phyloP scores from a whole-genome alignment of 2,888 invertebrate genomes.

The Heliconius cydno region DNA sequence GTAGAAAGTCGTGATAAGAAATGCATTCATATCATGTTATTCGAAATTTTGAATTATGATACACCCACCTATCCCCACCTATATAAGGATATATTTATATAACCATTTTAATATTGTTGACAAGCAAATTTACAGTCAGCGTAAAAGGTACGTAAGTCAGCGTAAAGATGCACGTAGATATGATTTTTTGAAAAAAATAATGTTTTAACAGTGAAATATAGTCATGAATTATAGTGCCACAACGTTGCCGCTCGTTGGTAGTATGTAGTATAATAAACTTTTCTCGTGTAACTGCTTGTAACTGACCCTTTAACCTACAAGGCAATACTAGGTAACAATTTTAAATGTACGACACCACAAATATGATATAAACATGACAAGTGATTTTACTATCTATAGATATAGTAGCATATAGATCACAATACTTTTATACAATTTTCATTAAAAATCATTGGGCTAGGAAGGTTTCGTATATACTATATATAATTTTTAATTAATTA shows the following conservation, averaged over 20 bases:
- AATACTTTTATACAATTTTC: conserved; percentile 11
- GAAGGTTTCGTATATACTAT: conserved; percentile 6
- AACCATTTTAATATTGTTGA: too few species aligned
- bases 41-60: too few species aligned
- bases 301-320: conserved; percentile 39
- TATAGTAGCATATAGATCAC: conserved; percentile 25
- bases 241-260: background rate
- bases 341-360: conserved; percentile 41
- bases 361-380: conserved; percentile 44
- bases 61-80: too few species aligned
- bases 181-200: too few species aligned
- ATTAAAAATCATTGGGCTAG: background rate
- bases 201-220: too few species aligned
- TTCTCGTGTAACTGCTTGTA: background rate
- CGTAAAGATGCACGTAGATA: too few species aligned
- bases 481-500: conserved; percentile 6
- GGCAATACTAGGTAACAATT: conserved; percentile 45
- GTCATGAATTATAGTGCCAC: too few species aligned
- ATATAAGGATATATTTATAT: too few species aligned
- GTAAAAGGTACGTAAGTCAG: too few species aligned
- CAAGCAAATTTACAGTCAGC: too few species aligned
- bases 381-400: conserved; percentile 30
- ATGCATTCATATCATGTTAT: too few species aligned
- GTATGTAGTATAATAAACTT: background rate
- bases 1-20: too few species aligned